Base-by-base conservation (phyloP, 2,888 invertebrate species). In the Hypolimnas misippus region DNA sequence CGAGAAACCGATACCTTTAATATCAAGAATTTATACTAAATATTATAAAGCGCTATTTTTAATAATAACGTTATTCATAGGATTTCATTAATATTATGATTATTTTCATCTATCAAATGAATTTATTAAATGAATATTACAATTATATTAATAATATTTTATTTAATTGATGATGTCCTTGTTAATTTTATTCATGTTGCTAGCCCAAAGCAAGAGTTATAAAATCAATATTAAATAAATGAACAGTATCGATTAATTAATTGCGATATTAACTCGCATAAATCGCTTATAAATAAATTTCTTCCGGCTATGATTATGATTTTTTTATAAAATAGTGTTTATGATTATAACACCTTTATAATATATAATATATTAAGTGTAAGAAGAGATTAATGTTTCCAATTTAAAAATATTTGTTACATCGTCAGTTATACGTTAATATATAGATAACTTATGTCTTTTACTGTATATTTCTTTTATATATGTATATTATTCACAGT, bases 1-100 rank as follows among this genome's bases (percentile, higher is more conserved):
- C 49, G 50, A 19, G 55, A 57, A 46, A 62, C 40, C 21, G 51
- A 66, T 57, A 55, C 54, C 54, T 55, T 49, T 46, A 57, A 65
- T 49, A 59, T 61, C 56, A 35, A 17, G 38, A 65, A 65, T 65
- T 65, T 62, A 62, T 55, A 61, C 38, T 17, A 44, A 55, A 54
- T 40, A 42, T 65, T 54, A 40, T 51, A 54, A 55, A 54, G 10
- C 14, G 40, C 42, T 58, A 29, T 51, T 17, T 16, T 0, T 12
- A n/a, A 19, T 21, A 35, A 19, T 16, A 5, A 12, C 14, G 10
- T 14, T 40, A 14, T n/a, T n/a, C n/a, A n/a, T n/a, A n/a, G n/a
- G n/a, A n/a, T n/a, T n/a, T n/a, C n/a, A n/a, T 21, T 19, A 19
- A 19, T 10, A n/a, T 17, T 49, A 10, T 10, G 17, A 19, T 44